These are phyloP conservation scores for Erynnis tages DNA, from an alignment of 2,888 invertebrate species.

Conservation along the genomic window DNA sequence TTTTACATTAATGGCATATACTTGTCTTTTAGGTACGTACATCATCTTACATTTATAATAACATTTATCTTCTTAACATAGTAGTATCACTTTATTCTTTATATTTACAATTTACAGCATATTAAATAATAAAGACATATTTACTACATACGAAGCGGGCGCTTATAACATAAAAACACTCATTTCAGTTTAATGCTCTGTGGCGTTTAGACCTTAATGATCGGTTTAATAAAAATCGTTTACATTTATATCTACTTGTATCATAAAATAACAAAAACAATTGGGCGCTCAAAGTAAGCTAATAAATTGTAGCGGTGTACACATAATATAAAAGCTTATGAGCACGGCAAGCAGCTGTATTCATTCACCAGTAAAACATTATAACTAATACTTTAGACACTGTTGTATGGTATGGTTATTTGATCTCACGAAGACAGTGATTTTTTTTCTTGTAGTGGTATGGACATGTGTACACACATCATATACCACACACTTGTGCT, in stretches of 20 bases:
- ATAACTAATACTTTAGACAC: too few relatives aligned
- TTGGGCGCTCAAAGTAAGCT: neutral
- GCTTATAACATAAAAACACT: constrained; percentile 9
- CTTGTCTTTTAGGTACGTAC: constrained; percentile 62
- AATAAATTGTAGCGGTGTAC: neutral
- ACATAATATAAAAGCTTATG: too few relatives aligned
- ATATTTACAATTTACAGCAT: constrained; percentile 16
- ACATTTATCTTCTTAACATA: constrained; percentile 23
- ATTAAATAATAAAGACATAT: neutral
- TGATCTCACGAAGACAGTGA: too few relatives aligned
- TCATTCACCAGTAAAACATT: too few relatives aligned
- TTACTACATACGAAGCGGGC: neutral
- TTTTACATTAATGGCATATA: constrained; percentile 50
- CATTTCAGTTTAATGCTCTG: neutral
- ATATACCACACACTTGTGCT: too few relatives aligned
- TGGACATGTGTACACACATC: too few relatives aligned
- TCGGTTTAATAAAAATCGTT: constrained; percentile 4
- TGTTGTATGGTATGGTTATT: too few relatives aligned
- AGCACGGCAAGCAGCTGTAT: too few relatives aligned
- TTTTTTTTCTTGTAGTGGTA: too few relatives aligned
- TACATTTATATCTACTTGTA: neutral
- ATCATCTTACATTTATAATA: constrained; percentile 40
- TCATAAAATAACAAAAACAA: too few relatives aligned
- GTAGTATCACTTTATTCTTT: constrained; percentile 25
- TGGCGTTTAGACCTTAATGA: neutral